These are phyloP conservation scores for Elephantulus edwardii DNA, from an alignment of 2,113 vertebrate genomes.

Conservation along the genomic window DNA sequence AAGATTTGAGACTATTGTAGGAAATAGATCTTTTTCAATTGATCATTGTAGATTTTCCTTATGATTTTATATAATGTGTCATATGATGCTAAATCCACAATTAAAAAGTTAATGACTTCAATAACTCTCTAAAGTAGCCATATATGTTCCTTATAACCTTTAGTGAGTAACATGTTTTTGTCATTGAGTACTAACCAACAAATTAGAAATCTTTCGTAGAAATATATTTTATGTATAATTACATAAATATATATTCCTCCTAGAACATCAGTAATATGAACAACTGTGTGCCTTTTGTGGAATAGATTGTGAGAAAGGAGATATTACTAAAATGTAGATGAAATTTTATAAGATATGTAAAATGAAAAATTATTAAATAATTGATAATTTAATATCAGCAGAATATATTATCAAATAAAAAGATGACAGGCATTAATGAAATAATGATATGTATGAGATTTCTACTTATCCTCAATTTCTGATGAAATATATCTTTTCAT, in stretches of 20 bases:
- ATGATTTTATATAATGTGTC: constrained; percentile 55
- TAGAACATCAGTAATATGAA: not conserved
- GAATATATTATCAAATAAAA: constrained; percentile 59
- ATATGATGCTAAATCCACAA: not conserved
- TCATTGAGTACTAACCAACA: too few species aligned
- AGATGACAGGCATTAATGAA: constrained; percentile 63
- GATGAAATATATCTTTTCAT: constrained; percentile 42
- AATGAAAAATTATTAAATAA: constrained; percentile 68
- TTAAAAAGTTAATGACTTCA: constrained; percentile 55
- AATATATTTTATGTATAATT: not conserved
- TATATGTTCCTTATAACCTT: constrained; percentile 25
- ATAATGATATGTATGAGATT: constrained; percentile 66
- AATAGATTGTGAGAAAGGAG: not conserved
- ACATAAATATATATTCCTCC: constrained; percentile 1
- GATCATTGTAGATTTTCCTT: constrained; percentile 33
- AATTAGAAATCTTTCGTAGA: not conserved
- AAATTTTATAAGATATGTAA: constrained; percentile 52
- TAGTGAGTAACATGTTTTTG: constrained; percentile 40
- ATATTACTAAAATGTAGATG: not conserved
- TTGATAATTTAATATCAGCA: constrained; percentile 66
- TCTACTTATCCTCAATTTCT: constrained; percentile 50
- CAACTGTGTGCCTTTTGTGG: constrained; percentile 3
- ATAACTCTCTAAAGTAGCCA: constrained; percentile 34
- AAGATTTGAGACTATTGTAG: not conserved
- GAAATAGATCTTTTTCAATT: not conserved